A percentile compares a stretch with the other conserved stretches of the same genome.
These are phyloP conservation scores for Lerema accius DNA, from an alignment of 1,140 invertebrate species.

Conservation along the genomic window DNA sequence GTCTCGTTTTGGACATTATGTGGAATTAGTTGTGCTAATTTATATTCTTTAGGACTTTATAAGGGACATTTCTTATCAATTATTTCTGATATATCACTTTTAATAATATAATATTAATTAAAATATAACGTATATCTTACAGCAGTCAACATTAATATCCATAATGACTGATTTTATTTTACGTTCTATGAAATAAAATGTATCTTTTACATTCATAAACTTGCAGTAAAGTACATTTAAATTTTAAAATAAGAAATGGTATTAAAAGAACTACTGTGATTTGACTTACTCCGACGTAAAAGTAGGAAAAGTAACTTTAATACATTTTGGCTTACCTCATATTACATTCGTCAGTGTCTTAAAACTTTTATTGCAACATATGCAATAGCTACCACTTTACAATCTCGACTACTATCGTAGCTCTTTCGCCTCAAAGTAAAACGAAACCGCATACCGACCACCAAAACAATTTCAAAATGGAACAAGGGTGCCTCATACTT, in stretches of 20 bases:
- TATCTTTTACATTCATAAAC: conserved; percentile 21
- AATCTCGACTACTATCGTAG: conserved; percentile 60
- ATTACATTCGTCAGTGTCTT: conserved; percentile 76
- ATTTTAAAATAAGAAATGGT: conserved; percentile 31
- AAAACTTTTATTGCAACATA: conserved; percentile 74
- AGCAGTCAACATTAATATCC: no score
- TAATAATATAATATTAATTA: no score
- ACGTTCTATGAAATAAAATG: background rate
- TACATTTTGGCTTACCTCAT: conserved; percentile 60
- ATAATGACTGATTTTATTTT: no score
- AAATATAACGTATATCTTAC: no score
- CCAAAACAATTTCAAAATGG: conserved; percentile 77
- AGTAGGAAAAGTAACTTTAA: conserved; percentile 47
- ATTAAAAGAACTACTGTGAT: conserved; percentile 42
- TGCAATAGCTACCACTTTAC: conserved; percentile 64
- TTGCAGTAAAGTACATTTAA: conserved; percentile 26
- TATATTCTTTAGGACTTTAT: no score
- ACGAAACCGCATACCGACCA: conserved; percentile 64
- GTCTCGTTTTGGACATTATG: no score
- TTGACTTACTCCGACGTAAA: conserved; percentile 17
- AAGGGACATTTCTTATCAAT: no score
- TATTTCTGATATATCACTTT: background rate
- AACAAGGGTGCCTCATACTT: conserved; percentile 66
- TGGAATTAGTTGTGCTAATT: no score
- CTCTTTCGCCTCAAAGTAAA: conserved; percentile 60